Base-by-base conservation (phyloP, 2,113 vertebrate genomes). In the Geococcyx californianus region DNA sequence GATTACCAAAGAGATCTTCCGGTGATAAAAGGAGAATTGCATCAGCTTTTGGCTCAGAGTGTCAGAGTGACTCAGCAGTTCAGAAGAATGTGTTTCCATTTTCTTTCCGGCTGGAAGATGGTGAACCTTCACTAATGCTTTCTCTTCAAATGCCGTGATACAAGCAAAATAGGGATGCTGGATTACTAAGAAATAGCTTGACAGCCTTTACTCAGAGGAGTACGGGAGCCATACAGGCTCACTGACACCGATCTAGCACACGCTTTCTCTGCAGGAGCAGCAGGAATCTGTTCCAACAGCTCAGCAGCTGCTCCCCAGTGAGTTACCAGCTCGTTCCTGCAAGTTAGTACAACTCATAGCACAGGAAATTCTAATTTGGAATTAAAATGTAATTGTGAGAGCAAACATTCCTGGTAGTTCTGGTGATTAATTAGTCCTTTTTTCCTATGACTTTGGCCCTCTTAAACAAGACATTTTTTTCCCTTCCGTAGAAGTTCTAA, bases 61-160 rank as follows among this genome's bases (percentile, higher is more conserved):
- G 93, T 89, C 87, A 92, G 72, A 90, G 92, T 98, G 97, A 98
- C 96, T 98, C 98, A 98, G 98, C 97, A 29, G 17, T 96, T 97
- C 91, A 36, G 44, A 73, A 86, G 77, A 91, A 95, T 75, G 55
- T 29, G 14, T 83, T 93, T 81, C 87, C 94, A 58, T 95, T 84
- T 86, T 51, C 91, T 96, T 90, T 95, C 85, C 89, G 36, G 90
- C 81, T 44, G 95, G 91, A 67, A 93, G 83, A 77, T 73, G 93
- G 66, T 18, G 59, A 85, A 73, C 70, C 94, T 94, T 83, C 75
- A 16, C 88, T 63, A 90, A 76, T 29, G 55, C 87, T 88, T 93
- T 89, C 96, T 91, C 82, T 67, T 75, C 28, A 51, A 87, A 81
- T 13, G 33, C 68, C 31, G 16, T 16, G 16, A 81, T 66, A 75